These are phyloP conservation scores for Phytoseiulus persimilis DNA, from an alignment of 2,888 invertebrate species.

Conservation along the genomic window DNA sequence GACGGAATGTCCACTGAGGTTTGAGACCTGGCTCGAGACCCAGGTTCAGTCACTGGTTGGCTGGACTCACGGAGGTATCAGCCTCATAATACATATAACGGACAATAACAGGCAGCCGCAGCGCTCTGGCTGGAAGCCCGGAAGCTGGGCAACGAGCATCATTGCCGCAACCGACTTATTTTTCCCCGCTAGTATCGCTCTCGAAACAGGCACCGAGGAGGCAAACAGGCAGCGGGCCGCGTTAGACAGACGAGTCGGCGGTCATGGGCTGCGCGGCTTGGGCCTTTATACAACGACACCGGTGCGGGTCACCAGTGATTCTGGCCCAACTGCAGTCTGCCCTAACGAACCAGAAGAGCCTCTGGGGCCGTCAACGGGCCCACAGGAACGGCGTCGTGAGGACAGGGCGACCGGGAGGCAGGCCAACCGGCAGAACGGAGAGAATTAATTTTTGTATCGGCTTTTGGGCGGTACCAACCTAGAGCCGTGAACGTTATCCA, in stretches of 20 bases:
- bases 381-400: no score
- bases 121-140: neutral
- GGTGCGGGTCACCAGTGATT: neutral
- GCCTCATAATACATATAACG: neutral
- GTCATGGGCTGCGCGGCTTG: neutral
- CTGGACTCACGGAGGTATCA: neutral
- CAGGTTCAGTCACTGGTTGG: no score
- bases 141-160: neutral
- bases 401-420: no score
- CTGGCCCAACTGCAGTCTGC: neutral
- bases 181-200: neutral
- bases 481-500: no score
- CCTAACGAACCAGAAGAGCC: neutral
- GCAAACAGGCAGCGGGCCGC: neutral
- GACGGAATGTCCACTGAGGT: no score
- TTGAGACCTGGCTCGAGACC: no score
- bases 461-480: no score
- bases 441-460: no score
- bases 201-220: neutral
- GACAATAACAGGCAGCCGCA: neutral
- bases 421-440: no score
- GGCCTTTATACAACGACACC: neutral
- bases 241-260: neutral
- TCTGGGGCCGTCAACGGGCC: neutral
- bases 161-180: neutral